Evolutionary conservation across 2,797 vertebrate genomes (phyloP).

Genomic region (Rhyacichthys aspro): DNA sequence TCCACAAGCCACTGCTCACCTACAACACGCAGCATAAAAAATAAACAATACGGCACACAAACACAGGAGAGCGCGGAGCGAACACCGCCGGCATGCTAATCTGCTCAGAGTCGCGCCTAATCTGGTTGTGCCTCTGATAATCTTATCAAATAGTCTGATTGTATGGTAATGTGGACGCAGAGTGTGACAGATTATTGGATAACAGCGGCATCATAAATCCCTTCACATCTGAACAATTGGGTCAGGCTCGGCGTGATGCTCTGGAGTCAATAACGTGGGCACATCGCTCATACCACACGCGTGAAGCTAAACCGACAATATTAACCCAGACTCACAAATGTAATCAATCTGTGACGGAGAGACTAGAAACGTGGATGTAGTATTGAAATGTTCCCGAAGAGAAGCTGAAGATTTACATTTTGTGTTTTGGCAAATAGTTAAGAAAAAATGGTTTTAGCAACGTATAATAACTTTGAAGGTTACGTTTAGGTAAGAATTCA

Average conservation of each 20-base stretch:
- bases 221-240: slow-evolving; percentile 50
- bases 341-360: too few species aligned
- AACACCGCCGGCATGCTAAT: slow-evolving; percentile 51
- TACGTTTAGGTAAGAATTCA: too few species aligned
- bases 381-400: too few species aligned
- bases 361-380: too few species aligned
- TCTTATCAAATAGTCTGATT: slow-evolving; percentile 72
- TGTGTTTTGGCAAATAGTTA: too few species aligned
- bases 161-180: slow-evolving; percentile 58
- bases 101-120: slow-evolving; percentile 55
- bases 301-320: slow-evolving; percentile 28
- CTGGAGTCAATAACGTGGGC: slow-evolving; percentile 35
- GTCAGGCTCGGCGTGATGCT: slow-evolving; percentile 47
- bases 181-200: slow-evolving; percentile 63
- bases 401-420: too few species aligned
- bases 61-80: slow-evolving; percentile 24
- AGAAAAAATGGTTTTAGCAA: too few species aligned
- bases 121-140: slow-evolving; percentile 68
- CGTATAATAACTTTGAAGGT: too few species aligned
- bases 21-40: slow-evolving; percentile 22
- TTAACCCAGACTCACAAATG: too few species aligned
- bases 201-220: slow-evolving; percentile 59
- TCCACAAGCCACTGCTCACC: slow-evolving; percentile 58
- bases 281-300: slow-evolving; percentile 22
- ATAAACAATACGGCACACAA: slow-evolving; percentile 10